These are phyloP conservation scores for Cyclura pinguis DNA, from an alignment of 2,797 vertebrate species.

Conservation along the genomic window DNA sequence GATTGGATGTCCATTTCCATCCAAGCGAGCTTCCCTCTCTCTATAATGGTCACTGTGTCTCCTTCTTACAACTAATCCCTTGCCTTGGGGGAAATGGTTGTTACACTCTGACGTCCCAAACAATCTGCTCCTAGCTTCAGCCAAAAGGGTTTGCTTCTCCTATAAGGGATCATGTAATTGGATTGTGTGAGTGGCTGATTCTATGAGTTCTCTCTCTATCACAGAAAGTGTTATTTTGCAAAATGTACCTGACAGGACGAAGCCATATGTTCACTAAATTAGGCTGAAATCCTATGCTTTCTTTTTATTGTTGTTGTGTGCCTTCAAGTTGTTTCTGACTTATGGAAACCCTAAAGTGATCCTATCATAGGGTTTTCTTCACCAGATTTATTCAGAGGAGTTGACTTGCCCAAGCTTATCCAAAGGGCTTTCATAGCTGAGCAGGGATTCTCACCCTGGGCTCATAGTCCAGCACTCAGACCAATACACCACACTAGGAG, in stretches of 20 bases:
- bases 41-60: conserved; percentile 6
- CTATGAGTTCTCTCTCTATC: not conserved
- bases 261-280: not conserved
- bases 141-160: not conserved
- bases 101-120: not conserved
- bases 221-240: conserved; percentile 26
- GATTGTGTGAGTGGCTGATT: not conserved
- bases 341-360: too few species aligned
- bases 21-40: not conserved
- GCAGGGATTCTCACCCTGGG: too few species aligned
- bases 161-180: not conserved
- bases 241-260: conserved; percentile 15
- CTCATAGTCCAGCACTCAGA: too few species aligned
- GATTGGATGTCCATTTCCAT: conserved; percentile 11
- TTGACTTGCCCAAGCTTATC: too few species aligned
- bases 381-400: too few species aligned
- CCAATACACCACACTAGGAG: too few species aligned
- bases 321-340: too few species aligned
- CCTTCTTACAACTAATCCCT: not conserved
- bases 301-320: not conserved
- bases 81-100: not conserved
- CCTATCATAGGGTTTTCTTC: too few species aligned
- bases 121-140: not conserved
- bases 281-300: not conserved
- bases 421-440: too few species aligned